A percentile compares a stretch with the other conserved stretches of the same genome.
Conservation (phyloP, 1,140 invertebrate species). For the Pseudomyrmex pallidus region DNA sequence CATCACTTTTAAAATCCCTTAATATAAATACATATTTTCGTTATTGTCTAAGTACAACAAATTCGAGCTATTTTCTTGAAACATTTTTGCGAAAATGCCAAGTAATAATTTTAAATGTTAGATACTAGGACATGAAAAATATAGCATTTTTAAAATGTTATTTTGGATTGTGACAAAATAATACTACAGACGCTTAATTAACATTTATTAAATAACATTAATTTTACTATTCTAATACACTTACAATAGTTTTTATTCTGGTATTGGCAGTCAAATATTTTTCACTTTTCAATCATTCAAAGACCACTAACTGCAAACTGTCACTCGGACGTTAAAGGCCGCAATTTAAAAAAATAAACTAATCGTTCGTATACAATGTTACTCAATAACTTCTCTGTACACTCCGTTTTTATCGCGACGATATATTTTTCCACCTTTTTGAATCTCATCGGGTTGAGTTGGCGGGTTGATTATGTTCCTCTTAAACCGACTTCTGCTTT, state of each 20-base stretch:
- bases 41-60: background rate
- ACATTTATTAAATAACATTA: background rate
- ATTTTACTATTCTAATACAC: too few relatives aligned
- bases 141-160: too few relatives aligned
- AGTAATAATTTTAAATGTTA: too few relatives aligned
- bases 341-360: conserved; percentile 7
- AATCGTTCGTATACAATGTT: background rate
- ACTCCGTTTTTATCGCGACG: background rate
- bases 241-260: background rate
- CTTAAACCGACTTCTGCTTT: background rate
- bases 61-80: background rate
- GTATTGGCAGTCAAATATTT: background rate
- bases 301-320: background rate
- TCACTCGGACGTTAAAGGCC: conserved; percentile 24
- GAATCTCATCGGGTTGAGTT: background rate
- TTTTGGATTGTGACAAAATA: too few relatives aligned
- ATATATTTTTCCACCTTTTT: background rate
- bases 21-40: background rate
- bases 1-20: conserved; percentile 4
- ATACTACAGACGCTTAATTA: background rate
- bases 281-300: background rate
- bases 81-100: background rate
- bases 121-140: too few relatives aligned
- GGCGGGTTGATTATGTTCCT: conserved; percentile 50
- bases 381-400: background rate